Evolutionary conservation across 2,113 vertebrate genomes (phyloP), one percentile per base, ranked within the genome.

Genomic region (Oncorhynchus keta): DNA sequence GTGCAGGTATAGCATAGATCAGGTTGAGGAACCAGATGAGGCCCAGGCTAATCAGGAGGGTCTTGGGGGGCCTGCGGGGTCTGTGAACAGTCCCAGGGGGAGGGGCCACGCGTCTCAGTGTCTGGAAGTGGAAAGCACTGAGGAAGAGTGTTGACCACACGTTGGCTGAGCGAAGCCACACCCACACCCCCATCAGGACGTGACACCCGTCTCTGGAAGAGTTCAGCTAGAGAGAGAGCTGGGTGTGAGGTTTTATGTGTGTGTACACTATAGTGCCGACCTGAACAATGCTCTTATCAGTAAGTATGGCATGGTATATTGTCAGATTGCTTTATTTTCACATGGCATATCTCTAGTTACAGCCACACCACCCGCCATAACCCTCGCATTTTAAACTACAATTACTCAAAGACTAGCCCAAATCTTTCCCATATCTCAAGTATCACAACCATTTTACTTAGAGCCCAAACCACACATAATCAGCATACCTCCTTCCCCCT

Each of bases 181-280:
- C 91, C 93, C 93, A 95, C 20, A 93, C 1, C 2, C 90, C 93
- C 94, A 95, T 95, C 78, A 95, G 87, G n/a, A 94, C 55, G 68
- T 83, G 90, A 76, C 95, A 95, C 88, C 88, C 92, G 11, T 73
- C 73, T 69, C 76, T 90, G 59, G 87, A 86, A 1, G 88, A 86
- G 75, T 90, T 89, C 2, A 94, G 73, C 91, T 94, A 81, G 32
- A 24, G 77, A 76, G 16, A 74, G 28, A 70, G 57, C 14, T 45
- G 39, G 9, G 39, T 45, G 39, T 45, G 8, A 55, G 12, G 4
- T 55, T 55, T 5, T 18, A 55, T 55, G 12, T 4, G 14, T 18
- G 16, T 55, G 12, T 5, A 16, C 51, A 55, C 51, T 4, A 55
- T 55, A 55, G 51, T 55, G 16, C 16, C 5, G 4, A 18, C 51